Conservation (phyloP, 2,888 invertebrate genomes). For the Schrankia costaestrigalis region DNA sequence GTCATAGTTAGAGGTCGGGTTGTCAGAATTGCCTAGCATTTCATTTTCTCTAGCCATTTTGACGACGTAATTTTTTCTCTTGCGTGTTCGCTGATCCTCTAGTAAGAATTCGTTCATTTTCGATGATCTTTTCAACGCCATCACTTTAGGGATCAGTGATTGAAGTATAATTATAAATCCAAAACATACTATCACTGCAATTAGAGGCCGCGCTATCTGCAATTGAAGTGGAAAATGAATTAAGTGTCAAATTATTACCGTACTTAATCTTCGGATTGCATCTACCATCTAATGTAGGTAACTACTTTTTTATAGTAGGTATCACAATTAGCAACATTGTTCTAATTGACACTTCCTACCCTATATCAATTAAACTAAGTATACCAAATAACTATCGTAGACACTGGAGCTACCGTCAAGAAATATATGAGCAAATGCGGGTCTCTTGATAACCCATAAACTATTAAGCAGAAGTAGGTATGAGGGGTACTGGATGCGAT, state of each 20-base stretch:
- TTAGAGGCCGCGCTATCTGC: constrained; percentile 46
- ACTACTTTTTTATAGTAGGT: too few species aligned
- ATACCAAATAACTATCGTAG: too few species aligned
- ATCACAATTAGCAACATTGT: too few species aligned
- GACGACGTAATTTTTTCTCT: constrained; percentile 56
- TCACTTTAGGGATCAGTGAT: constrained; percentile 44
- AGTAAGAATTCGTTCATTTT: constrained; percentile 52
- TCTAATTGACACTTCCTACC: too few species aligned
- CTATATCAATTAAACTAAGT: too few species aligned
- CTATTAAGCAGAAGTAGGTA: too few species aligned
- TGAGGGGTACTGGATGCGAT: too few species aligned
- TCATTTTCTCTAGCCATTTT: constrained; percentile 48
- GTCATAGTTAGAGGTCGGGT: constrained; percentile 43
- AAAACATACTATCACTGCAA: constrained; percentile 43
- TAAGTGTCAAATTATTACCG: not conserved
- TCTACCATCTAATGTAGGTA: too few species aligned
- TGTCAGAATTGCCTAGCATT: constrained; percentile 40
- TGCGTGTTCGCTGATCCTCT: constrained; percentile 55
- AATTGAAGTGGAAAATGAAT: constrained; percentile 18
- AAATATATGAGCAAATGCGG: too few species aligned
- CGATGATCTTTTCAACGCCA: constrained; percentile 46
- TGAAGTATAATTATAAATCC: constrained; percentile 49
- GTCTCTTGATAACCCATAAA: too few species aligned
- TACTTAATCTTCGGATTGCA: not conserved
- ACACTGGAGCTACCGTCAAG: too few species aligned